These are phyloP conservation scores for Amphibalanus amphitrite DNA, from an alignment of 1,140 invertebrate species.

Conservation along the genomic window DNA sequence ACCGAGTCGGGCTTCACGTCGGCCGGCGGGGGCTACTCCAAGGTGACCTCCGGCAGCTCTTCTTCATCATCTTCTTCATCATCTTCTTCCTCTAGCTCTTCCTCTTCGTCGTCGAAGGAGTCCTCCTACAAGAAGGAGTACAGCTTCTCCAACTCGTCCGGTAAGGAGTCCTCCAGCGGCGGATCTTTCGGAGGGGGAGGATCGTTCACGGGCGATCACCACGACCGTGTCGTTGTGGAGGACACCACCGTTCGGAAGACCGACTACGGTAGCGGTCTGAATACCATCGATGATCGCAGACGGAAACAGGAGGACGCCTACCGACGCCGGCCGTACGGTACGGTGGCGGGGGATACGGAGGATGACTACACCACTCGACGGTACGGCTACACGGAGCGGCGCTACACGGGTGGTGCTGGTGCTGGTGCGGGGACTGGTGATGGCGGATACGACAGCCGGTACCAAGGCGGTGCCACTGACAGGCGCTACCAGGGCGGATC, in stretches of 20 bases:
- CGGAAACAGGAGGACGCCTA: neutral
- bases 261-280: neutral
- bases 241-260: neutral
- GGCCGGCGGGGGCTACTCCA: neutral
- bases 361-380: neutral
- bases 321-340: neutral
- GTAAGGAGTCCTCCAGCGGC: too few species aligned
- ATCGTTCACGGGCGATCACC: neutral
- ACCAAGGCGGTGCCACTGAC: too few species aligned
- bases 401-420: too few species aligned
- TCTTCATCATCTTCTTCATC: conserved; percentile 9
- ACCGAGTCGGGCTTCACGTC: neutral
- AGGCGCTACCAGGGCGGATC: too few species aligned
- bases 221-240: neutral
- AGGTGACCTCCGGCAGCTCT: conserved; percentile 4
- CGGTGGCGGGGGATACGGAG: neutral
- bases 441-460: too few species aligned
- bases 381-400: too few species aligned
- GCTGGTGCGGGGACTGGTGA: too few species aligned
- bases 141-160: neutral
- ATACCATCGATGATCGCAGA: neutral
- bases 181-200: neutral
- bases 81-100: conserved; percentile 6
- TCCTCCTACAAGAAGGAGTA: too few species aligned
- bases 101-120: neutral